Evolutionary conservation across 2,888 invertebrate species (phyloP).

Genomic region (Tuta absoluta): DNA sequence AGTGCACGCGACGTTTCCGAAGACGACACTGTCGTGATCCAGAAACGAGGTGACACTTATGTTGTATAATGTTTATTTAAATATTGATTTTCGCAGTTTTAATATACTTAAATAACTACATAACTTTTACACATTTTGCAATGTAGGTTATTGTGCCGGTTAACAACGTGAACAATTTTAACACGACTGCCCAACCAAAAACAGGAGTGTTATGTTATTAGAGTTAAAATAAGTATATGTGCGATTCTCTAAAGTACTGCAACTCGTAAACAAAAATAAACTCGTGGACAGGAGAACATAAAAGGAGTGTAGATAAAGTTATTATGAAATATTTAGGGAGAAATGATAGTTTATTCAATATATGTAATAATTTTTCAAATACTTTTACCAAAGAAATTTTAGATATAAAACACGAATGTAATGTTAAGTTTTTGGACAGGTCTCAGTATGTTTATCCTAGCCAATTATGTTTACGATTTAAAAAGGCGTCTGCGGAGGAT

Average conservation of each 20-base stretch:
- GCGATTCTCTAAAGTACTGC: too few relatives aligned
- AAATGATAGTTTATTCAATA: neutral
- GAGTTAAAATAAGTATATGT: too few relatives aligned
- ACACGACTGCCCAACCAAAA: too few relatives aligned
- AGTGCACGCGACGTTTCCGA: slow-evolving; percentile 20
- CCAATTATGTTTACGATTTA: neutral
- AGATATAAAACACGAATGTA: neutral
- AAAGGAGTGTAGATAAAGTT: neutral
- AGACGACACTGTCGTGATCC: slow-evolving; percentile 14
- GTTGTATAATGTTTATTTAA: neutral
- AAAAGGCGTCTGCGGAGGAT: neutral
- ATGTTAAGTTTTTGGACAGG: neutral
- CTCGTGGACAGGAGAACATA: neutral
- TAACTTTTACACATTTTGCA: neutral
- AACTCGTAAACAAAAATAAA: neutral
- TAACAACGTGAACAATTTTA: neutral
- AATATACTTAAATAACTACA: neutral
- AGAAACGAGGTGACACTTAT: neutral
- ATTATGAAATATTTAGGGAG: neutral
- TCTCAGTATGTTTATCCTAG: neutral
- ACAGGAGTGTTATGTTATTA: too few relatives aligned
- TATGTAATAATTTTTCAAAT: slow-evolving; percentile 1
- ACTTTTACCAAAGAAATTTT: neutral
- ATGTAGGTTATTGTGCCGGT: neutral
- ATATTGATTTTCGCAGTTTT: neutral